These are phyloP conservation scores for Eulemur mongoz DNA, from an alignment of 2,797 vertebrate genomes.

Conservation along the genomic window DNA sequence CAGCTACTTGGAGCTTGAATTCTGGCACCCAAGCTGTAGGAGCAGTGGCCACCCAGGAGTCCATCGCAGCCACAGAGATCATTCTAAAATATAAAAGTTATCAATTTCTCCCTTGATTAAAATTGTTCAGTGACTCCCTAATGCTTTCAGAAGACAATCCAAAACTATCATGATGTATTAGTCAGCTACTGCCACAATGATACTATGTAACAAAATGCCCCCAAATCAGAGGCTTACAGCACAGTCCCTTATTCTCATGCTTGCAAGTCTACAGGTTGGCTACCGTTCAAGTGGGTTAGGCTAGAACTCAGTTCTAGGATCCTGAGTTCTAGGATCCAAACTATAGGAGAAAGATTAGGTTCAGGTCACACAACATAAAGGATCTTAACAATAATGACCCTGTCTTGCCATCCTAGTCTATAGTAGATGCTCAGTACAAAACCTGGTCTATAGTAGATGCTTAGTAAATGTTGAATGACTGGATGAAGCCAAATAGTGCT, in stretches of 20 bases:
- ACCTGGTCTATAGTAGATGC: neutral
- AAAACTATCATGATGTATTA: neutral
- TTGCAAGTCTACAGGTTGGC: neutral
- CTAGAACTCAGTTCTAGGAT: neutral
- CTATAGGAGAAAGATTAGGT: neutral
- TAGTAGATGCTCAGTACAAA: neutral
- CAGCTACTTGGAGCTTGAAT: neutral
- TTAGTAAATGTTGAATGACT: conserved; percentile 6
- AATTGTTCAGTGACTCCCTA: neutral
- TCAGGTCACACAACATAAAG: neutral
- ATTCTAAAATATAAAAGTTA: neutral
- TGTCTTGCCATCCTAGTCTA: neutral
- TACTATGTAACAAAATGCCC: neutral
- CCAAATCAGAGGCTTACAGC: neutral
- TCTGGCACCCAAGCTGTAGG: neutral
- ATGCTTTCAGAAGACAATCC: conserved; percentile 26
- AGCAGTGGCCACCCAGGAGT: neutral
- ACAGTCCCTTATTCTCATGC: neutral
- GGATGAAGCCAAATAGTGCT: neutral
- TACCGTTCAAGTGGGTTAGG: neutral
- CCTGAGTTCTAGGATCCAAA: neutral
- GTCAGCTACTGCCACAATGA: neutral
- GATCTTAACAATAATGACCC: neutral
- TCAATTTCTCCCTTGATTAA: neutral
- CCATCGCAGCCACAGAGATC: neutral